Evolutionary conservation across 2,113 vertebrate species (phyloP).

Genomic region (Serinus canaria): DNA sequence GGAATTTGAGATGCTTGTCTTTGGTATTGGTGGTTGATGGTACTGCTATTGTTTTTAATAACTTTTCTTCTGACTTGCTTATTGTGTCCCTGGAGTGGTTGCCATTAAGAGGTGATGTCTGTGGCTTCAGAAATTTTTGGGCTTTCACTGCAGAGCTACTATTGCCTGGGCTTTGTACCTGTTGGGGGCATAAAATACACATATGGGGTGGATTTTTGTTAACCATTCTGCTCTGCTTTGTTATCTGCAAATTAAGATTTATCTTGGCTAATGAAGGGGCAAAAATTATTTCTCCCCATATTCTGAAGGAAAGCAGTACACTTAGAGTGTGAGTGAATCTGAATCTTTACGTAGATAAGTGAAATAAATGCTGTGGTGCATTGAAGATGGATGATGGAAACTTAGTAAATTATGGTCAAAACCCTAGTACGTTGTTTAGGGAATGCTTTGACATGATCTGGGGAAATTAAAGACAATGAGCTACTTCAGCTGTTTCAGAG

Average conservation of each 20-base stretch:
- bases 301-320: background rate
- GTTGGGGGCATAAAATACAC: background rate
- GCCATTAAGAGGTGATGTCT: background rate
- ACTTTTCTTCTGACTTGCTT: background rate
- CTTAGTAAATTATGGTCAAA: background rate
- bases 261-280: background rate
- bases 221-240: background rate
- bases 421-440: background rate
- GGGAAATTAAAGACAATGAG: background rate
- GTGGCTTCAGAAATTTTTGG: background rate
- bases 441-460: background rate
- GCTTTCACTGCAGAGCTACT: background rate
- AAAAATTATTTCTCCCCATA: background rate
- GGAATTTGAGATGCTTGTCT: background rate
- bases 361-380: background rate
- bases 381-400: background rate
- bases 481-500: background rate
- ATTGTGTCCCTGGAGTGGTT: background rate
- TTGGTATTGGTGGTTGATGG: background rate
- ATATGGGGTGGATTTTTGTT: background rate
- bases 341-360: background rate
- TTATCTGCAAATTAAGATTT: background rate
- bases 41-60: background rate
- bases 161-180: background rate
- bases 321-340: background rate